A percentile compares a stretch with the other conserved stretches of the same genome.
Conservation (phyloP, 2,113 vertebrate species). For the Calonectris borealis region DNA sequence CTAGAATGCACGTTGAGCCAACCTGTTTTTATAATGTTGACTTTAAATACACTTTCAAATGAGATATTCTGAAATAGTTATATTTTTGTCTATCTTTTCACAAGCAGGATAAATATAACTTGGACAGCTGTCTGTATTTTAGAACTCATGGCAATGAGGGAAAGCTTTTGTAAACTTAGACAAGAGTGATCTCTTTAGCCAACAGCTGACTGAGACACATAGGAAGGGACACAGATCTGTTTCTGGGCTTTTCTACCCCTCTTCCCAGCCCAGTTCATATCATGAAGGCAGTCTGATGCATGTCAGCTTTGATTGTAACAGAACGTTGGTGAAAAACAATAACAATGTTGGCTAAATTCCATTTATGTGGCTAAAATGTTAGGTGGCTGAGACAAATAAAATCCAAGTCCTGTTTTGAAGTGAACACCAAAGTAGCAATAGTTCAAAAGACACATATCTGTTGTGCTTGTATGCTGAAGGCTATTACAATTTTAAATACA, state of each 20-base stretch:
- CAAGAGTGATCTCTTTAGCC: background rate
- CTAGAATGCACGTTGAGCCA: background rate
- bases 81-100: background rate
- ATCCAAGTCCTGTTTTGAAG: background rate
- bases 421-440: background rate
- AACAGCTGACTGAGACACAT: background rate
- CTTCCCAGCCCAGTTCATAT: background rate
- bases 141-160: background rate
- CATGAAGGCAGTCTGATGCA: background rate
- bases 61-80: background rate
- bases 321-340: background rate
- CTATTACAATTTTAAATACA: background rate
- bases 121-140: background rate
- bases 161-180: background rate
- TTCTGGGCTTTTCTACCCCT: background rate
- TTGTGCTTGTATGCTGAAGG: background rate
- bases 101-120: background rate
- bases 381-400: background rate
- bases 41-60: background rate
- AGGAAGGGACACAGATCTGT: background rate
- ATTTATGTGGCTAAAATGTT: background rate
- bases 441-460: background rate
- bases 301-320: background rate
- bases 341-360: background rate
- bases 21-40: background rate